Base-by-base conservation (phyloP, 2,888 invertebrate species). In the Peribatodes rhomboidaria region DNA sequence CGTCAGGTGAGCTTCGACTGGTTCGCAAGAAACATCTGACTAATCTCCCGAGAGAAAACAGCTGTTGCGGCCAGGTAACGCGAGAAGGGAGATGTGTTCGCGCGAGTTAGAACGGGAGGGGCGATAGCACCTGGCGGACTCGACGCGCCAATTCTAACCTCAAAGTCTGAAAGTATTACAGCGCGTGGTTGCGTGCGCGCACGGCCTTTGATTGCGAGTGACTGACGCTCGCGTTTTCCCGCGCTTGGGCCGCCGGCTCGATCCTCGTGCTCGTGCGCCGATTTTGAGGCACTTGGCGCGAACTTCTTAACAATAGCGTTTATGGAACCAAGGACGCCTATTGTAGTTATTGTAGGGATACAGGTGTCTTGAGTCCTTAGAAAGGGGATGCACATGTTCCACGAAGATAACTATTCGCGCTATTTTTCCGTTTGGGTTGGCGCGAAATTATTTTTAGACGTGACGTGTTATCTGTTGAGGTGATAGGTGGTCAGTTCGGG, bases 11-110 rank as follows among this genome's bases (percentile, higher is more conserved):
- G 82, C 81, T 75, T 68, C 79, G 88, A 90, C 88, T 89, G 89
- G 90, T 89, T 88, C 84, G 85, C 86, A 74, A 90, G 88, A 87
- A 92, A 93, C 93, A 93, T 93, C 93, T 93, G 93, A 92, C 92
- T 92, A 92, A 92, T 92, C 92, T 92, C 86, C 83, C 83, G 90
- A 86, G 90, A 90, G 90, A 91, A 91, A 92, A 93, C 93, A 93
- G 93, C 93, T 93, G 93, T 87, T 86, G 84, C 78, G 79, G 75
- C 85, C 90, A 88, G 89, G 89, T 89, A 88, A 81, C 71, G 80
- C 71, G 87, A 85, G 86, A 88, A 75, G 79, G 81, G 80, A 70
- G 72, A 82, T 82, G 76, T 49, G 70, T 68, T 59, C 50, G 49
- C 57, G 11, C 73, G 82, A 65, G 90, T 80, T 78, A 80, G 90